Base-by-base conservation (phyloP, 92 coral and sea anemone species). In the Porites cylindrica region DNA sequence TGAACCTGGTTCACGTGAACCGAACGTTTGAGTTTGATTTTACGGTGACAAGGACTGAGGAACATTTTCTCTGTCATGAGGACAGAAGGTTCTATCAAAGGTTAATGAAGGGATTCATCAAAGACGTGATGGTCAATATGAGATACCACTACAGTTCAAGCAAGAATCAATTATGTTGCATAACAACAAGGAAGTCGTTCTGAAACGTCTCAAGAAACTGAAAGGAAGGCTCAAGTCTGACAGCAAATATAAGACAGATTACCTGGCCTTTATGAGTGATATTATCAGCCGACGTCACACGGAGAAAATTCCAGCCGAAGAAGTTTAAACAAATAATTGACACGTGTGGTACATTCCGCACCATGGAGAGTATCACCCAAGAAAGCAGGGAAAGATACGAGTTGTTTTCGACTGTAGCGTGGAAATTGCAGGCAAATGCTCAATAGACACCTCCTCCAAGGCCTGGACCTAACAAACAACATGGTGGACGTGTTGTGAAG, bases 311-410 rank as follows among this genome's bases (percentile, higher is more conserved):
- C 90, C 85, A 2, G 68, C 7, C 0, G 47, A 60, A 32, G 87
- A 63, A 26, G 62, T 80, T 7, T 0, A 67, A 23, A 23, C 32
- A 17, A 53, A 75, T 64, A 66, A 87, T 47, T 85, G 84, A n/a
- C 67, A 29, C 8, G 88, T 76, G n/a, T 91, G 91, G 91, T 91
- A 91, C 51, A 71, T 91, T 9, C 91, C 91, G 4, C 94, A 86
- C 73, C 91, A 81, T 52, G 88, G 91, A 20, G 87, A 81, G 14
- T 87, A 87, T 47, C 79, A 87, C 79, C 81, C 86, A 0, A 52
- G 77, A 23, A 86, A 90, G 50, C 87, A 87, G 0, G 79, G 72
- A 1, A 85, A 90, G 59, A 54, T 54, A 54, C 0, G 59, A 54
- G 59, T 8, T 54, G 24, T 67, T 43, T 67, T 67, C 24, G 72